Conservation (phyloP, 2,113 vertebrate genomes). For the Nyctereutes procyonoides region DNA sequence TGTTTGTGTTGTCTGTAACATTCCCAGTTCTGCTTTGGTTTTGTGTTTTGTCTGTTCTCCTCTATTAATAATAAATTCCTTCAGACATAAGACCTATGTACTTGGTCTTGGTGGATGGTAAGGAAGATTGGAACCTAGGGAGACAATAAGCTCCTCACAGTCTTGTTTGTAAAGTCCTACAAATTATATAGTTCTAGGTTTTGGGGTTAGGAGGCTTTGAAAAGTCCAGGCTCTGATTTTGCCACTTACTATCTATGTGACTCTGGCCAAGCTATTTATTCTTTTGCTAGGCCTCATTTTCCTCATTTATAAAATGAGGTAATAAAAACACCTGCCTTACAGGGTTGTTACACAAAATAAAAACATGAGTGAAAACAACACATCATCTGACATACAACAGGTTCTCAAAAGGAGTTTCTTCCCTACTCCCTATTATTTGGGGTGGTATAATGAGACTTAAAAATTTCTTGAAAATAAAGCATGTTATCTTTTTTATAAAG, state of each 20-base stretch:
- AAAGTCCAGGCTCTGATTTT: background rate
- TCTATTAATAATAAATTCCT: background rate
- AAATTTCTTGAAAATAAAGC: conserved; percentile 14
- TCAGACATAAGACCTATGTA: background rate
- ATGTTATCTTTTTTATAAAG: background rate
- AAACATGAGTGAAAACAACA: conserved; percentile 9
- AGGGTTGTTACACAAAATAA: background rate
- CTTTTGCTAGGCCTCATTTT: conserved; percentile 19
- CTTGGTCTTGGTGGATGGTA: background rate
- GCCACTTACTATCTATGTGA: background rate
- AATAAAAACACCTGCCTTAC: background rate
- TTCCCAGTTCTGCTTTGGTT: background rate
- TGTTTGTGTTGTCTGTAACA: background rate
- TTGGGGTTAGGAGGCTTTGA: background rate
- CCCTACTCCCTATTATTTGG: background rate
- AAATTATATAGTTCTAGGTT: background rate
- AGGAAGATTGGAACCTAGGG: background rate
- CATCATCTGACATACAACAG: background rate
- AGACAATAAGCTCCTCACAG: conserved; percentile 1
- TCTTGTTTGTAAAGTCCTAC: background rate
- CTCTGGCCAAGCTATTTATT: background rate
- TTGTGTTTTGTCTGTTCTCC: background rate
- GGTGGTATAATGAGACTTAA: background rate
- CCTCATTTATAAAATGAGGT: conserved; percentile 6
- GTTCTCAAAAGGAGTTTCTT: background rate